Evolutionary conservation across 2,888 invertebrate genomes (phyloP).

Genomic region (Hirtodrosophila alboralis): DNA sequence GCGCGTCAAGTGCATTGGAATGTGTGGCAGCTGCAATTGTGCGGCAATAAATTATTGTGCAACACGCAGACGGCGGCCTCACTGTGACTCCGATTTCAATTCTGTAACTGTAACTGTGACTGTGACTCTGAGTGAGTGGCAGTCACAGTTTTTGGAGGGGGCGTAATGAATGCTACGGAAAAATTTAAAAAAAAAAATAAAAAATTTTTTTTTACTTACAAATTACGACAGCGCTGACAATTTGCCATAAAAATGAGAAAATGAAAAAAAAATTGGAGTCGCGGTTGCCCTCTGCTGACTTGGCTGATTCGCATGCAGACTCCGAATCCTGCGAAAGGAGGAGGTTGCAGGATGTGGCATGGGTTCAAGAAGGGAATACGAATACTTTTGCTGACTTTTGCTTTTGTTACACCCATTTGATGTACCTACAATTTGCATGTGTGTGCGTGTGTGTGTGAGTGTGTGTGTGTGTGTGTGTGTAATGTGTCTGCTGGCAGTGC

Average conservation of each 20-base stretch:
- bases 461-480: conserved; percentile 23
- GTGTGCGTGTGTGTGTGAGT: conserved; percentile 18
- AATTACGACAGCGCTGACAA: conserved; percentile 79
- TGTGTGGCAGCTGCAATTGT: conserved; percentile 79
- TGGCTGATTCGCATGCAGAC: conserved; percentile 43
- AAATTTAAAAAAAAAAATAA: conserved; percentile 76
- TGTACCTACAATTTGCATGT: conserved; percentile 70
- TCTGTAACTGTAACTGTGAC: conserved; percentile 9
- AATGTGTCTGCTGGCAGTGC: conserved; percentile 57
- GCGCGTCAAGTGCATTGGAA: conserved; percentile 73
- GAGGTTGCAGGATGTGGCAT: conserved; percentile 11
- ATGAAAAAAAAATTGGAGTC: conserved; percentile 1
- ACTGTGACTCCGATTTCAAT: conserved; percentile 12
- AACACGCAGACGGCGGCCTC: conserved; percentile 71
- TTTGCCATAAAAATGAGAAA: conserved; percentile 64
- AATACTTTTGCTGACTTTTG: conserved; percentile 56
- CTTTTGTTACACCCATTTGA: conserved; percentile 72
- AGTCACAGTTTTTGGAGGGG: conserved; percentile 17
- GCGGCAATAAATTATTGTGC: conserved; percentile 81
- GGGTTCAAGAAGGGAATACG: too few relatives aligned
- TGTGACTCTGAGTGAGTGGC: conserved; percentile 35
- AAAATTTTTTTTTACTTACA: conserved; percentile 80
- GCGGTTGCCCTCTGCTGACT: conserved; percentile 33
- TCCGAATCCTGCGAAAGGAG: too few relatives aligned
- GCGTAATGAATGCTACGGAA: conserved; percentile 75